phyloP scores from a whole-genome alignment of 2,888 invertebrate genomes.

The Drosophila mulleri region DNA sequence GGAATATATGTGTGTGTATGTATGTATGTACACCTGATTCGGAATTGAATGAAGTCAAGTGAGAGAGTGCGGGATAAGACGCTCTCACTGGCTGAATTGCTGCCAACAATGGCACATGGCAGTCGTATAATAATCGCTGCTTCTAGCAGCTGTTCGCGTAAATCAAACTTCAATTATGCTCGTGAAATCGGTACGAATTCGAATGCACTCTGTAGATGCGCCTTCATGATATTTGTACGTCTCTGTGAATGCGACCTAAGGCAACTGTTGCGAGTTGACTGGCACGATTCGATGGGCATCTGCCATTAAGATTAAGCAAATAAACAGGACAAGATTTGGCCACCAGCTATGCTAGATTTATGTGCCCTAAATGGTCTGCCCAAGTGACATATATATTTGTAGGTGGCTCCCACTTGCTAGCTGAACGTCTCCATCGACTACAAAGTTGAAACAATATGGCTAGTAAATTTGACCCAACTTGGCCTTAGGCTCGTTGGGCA shows the following conservation, averaged over 20 bases:
- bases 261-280: background rate
- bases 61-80: background rate
- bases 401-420: conserved; percentile 14
- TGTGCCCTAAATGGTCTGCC: conserved; percentile 12
- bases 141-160: conserved; percentile 21
- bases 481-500: conserved; percentile 32
- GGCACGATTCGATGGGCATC: conserved; percentile 17
- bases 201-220: conserved; percentile 43
- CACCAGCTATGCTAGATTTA: conserved; percentile 40
- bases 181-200: conserved; percentile 15
- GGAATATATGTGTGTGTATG: background rate
- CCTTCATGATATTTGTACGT: conserved; percentile 23
- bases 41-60: conserved; percentile 39
- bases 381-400: conserved; percentile 12
- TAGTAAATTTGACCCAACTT: conserved; percentile 29
- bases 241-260: background rate
- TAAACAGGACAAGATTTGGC: conserved; percentile 1
- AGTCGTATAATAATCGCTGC: conserved; percentile 55
- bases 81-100: background rate
- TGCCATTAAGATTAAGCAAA: conserved; percentile 26
- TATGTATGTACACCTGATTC: conserved; percentile 33
- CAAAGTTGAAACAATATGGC: conserved; percentile 50
- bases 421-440: conserved; percentile 44
- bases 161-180: conserved; percentile 43
- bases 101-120: conserved; percentile 5